Percentiles rank a stretch among this genome's conserved stretches.
These are phyloP conservation scores for Tanytarsus gracilentus DNA, from an alignment of 2,888 invertebrate species.

Conservation along the genomic window DNA sequence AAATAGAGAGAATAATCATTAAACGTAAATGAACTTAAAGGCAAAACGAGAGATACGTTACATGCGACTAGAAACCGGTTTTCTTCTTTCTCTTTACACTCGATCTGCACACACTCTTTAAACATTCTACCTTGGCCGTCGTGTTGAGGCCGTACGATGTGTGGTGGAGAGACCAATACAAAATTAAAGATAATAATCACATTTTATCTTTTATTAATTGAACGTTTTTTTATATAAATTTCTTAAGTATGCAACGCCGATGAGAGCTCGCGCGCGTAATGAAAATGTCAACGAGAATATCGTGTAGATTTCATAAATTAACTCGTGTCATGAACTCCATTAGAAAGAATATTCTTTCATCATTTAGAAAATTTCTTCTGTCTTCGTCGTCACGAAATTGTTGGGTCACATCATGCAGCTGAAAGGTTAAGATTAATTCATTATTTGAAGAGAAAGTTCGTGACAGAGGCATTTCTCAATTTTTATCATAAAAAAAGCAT, in stretches of 20 bases:
- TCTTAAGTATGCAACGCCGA: no score
- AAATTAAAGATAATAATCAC: constrained; percentile 21
- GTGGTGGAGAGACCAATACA: constrained; percentile 2
- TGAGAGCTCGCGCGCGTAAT: no score
- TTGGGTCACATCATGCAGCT: no score
- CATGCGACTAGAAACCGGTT: background rate
- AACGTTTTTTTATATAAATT: background rate
- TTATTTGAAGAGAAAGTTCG: no score
- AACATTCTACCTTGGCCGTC: background rate
- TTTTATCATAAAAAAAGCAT: background rate
- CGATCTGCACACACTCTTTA: background rate
- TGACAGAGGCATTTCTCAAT: background rate
- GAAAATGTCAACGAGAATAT: no score
- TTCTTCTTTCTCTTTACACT: background rate
- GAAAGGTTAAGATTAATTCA: no score
- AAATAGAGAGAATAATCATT: constrained; percentile 7
- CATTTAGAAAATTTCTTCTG: no score
- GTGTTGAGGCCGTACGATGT: background rate
- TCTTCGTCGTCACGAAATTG: no score
- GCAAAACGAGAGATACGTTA: constrained; percentile 4
- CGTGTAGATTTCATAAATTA: no score
- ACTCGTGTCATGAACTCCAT: no score
- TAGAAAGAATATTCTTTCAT: no score
- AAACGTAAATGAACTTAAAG: constrained; percentile 23
- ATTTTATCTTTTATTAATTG: constrained; percentile 24